Evolutionary conservation across 2,797 vertebrate species (phyloP).

Genomic region (Poecilia picta): DNA sequence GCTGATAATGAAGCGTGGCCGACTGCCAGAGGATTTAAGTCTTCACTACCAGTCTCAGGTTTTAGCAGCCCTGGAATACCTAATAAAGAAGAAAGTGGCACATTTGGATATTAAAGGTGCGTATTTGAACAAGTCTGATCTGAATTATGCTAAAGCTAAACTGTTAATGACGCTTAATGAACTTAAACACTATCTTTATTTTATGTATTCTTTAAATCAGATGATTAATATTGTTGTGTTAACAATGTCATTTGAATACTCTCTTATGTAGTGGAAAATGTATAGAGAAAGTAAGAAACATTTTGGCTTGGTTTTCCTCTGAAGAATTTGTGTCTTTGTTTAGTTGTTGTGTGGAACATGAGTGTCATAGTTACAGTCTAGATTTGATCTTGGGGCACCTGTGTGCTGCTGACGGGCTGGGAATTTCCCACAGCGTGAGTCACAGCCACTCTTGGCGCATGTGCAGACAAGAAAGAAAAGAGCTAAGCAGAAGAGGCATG

Average conservation of each 20-base stretch:
- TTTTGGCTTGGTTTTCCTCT: conserved; percentile 42
- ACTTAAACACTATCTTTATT: neutral
- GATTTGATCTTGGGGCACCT: conserved; percentile 73
- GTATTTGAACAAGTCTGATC: neutral
- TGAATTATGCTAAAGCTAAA: neutral
- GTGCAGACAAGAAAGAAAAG: conserved; percentile 58
- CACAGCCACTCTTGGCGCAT: conserved; percentile 69
- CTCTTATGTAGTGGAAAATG: conserved; percentile 39
- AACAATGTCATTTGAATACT: neutral
- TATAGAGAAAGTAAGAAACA: conserved; percentile 19
- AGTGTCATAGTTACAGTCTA: conserved; percentile 57
- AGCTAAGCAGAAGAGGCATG: conserved; percentile 14
- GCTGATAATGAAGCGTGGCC: conserved; percentile 88
- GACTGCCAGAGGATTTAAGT: conserved; percentile 90
- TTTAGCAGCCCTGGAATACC: conserved; percentile 87
- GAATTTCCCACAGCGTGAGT: conserved; percentile 86
- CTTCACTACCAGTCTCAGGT: conserved; percentile 91
- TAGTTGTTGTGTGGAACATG: conserved; percentile 70
- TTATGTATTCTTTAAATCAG: neutral
- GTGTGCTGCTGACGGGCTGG: conserved; percentile 70
- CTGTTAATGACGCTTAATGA: neutral
- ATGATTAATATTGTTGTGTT: neutral
- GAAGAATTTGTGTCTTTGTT: conserved; percentile 29
- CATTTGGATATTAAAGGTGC: conserved; percentile 97
- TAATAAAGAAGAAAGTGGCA: conserved; percentile 85